Base-by-base conservation (phyloP, 1,140 invertebrate species). In the Lasioglossum albipes region DNA sequence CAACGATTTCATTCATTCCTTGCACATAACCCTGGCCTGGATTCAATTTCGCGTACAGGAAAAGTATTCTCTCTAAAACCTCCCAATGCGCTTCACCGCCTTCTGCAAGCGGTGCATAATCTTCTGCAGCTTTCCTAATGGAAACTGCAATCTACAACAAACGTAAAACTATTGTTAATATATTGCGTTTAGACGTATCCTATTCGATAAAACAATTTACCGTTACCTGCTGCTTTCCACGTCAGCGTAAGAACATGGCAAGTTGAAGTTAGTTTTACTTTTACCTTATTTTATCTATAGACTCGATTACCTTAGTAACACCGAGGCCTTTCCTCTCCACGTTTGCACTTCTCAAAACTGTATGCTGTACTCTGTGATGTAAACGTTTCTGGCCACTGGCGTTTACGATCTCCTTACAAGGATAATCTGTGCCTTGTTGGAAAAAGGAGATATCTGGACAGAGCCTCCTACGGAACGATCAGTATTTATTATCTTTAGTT, bases 1-100 rank as follows among this genome's bases (percentile, higher is more conserved):
- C 99, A 78, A 99, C 96, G 84, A 99, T 99, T 94, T 99, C 99
- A 94, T 99, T 99, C 99, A 99, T 99, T 79, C 99, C 99, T 93
- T 99, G 98, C 0, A 99, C 98, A 93, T 99, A 99, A 6, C 98
- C 96, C 91, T 99, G 98, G 1, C 99, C 99, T 7, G 98, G 98
- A 95, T 99, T 99, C 4, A 99, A 95, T 94, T 99, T 99, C 0
- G 98, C 98, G 93, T 99, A 99, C 7, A 99, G 94, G 91, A 99
- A 99, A 41, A 99, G 94, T 90, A 99, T 98, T 85, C 99, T 94
- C 91, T 99, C 98, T 0, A 99, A 97, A 12, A 99, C 98, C 94
- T 99, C 98, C 98, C 97, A 98, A 89, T 98, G 97, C 2, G 97
- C 97, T 92, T 98, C 97, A 82, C 96, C 95, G 0, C 97, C 97